Percentiles rank a stretch among this genome's conserved stretches.
Conservation (phyloP, 2,797 vertebrate genomes). For the Parauchenoglanis punctatus region DNA sequence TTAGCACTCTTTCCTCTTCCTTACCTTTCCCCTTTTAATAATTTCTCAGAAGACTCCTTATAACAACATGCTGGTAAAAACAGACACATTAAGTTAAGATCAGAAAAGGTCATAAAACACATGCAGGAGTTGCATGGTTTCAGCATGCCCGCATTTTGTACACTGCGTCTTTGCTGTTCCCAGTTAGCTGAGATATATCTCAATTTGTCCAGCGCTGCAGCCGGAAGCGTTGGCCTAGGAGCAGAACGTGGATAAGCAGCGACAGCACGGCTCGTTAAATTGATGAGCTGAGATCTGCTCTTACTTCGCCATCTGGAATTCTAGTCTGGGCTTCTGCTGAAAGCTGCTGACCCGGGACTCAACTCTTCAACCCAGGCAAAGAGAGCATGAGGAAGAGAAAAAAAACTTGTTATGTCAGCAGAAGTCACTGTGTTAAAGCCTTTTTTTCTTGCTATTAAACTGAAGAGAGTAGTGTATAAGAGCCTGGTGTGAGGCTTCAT, state of each 20-base stretch:
- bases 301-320: slow-evolving; percentile 92
- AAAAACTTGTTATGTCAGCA: slow-evolving; percentile 61
- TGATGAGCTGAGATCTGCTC: slow-evolving; percentile 86
- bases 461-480: slow-evolving; percentile 45
- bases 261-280: slow-evolving; percentile 77
- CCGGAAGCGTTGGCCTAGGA: slow-evolving; percentile 69
- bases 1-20: slow-evolving; percentile 16
- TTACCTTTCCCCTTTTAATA: background rate
- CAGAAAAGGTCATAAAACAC: slow-evolving; percentile 27
- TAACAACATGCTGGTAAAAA: slow-evolving; percentile 3
- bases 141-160: slow-evolving; percentile 52
- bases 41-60: slow-evolving; percentile 21
- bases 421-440: slow-evolving; percentile 62
- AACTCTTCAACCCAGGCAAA: slow-evolving; percentile 81
- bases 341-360: slow-evolving; percentile 89
- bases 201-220: slow-evolving; percentile 84
- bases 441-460: slow-evolving; percentile 58
- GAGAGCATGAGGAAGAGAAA: slow-evolving; percentile 51
- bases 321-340: slow-evolving; percentile 84
- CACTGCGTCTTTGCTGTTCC: slow-evolving; percentile 81
- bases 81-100: slow-evolving; percentile 10
- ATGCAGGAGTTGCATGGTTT: background rate
- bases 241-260: slow-evolving; percentile 71
- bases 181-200: slow-evolving; percentile 86
- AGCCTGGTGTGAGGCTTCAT: slow-evolving; percentile 33